Conservation (phyloP, 2,113 vertebrate genomes). For the Alaudala cheleensis region DNA sequence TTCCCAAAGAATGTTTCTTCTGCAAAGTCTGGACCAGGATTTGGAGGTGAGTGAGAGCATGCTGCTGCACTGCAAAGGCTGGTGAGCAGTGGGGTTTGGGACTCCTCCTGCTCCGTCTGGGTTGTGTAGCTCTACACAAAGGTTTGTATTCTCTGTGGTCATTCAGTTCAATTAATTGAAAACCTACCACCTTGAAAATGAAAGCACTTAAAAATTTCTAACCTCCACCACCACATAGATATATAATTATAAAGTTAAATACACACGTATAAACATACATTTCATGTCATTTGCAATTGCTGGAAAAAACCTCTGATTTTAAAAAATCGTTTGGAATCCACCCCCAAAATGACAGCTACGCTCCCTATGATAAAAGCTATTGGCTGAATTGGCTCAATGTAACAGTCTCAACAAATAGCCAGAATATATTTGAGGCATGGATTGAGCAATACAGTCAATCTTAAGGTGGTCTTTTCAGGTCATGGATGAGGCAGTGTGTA, state of each 20-base stretch:
- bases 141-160: not conserved
- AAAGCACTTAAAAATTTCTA: not conserved
- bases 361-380: not conserved
- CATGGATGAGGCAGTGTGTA: not conserved
- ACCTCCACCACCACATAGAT: not conserved
- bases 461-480: not conserved
- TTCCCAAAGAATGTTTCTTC: accelerated
- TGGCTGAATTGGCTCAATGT: not conserved
- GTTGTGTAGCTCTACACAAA: not conserved
- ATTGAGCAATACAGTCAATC: not conserved
- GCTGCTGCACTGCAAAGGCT: not conserved
- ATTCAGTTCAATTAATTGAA: not conserved
- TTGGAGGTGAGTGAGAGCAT: not conserved
- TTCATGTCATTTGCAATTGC: not conserved
- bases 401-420: not conserved
- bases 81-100: not conserved
- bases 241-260: not conserved
- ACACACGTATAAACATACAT: not conserved
- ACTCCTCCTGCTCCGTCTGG: accelerated
- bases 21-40: not conserved
- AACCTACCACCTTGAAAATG: not conserved
- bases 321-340: not conserved
- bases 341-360: not conserved
- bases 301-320: not conserved
- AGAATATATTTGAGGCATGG: not conserved